These are phyloP conservation scores for Anguilla pacifica DNA, from an alignment of 2,797 vertebrate species.

Conservation along the genomic window DNA sequence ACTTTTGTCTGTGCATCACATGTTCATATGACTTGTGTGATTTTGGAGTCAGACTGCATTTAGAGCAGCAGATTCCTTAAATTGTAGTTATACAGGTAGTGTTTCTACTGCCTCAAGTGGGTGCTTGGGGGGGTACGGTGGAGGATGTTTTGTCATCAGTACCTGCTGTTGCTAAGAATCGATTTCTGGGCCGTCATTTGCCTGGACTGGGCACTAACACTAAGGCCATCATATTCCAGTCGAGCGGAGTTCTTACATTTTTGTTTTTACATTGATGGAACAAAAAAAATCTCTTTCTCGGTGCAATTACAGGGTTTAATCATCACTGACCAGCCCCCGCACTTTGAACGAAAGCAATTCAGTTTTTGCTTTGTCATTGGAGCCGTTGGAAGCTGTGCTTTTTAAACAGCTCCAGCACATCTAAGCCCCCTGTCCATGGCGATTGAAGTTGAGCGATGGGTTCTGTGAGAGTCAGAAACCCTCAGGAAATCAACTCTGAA, in stretches of 20 bases:
- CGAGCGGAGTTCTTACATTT: not conserved
- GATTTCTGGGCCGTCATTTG: not conserved
- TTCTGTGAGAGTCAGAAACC: not conserved
- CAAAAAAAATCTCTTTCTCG: too few species aligned
- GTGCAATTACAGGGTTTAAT: not conserved
- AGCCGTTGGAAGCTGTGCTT: not conserved
- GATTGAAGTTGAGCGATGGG: not conserved
- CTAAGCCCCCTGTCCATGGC: not conserved
- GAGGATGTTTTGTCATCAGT: not conserved
- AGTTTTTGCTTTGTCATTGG: not conserved
- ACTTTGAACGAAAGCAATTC: not conserved
- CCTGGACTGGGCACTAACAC: not conserved
- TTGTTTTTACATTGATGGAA: too few species aligned
- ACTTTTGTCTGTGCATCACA: not conserved
- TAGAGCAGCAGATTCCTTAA: constrained; percentile 49
- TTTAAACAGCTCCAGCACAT: not conserved
- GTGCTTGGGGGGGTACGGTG: not conserved
- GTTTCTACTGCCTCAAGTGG: constrained; percentile 30
- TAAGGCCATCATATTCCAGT: not conserved
- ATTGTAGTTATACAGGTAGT: constrained; percentile 61
- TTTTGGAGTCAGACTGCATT: not conserved
- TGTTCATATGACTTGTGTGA: not conserved
- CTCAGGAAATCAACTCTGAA: constrained; percentile 47
- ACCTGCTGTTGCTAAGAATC: not conserved
- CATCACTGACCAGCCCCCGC: not conserved